Percentiles rank a stretch among this genome's conserved stretches.
These are phyloP conservation scores for Heterodera carotae DNA, from an alignment of 1,140 invertebrate genomes.

Conservation along the genomic window DNA sequence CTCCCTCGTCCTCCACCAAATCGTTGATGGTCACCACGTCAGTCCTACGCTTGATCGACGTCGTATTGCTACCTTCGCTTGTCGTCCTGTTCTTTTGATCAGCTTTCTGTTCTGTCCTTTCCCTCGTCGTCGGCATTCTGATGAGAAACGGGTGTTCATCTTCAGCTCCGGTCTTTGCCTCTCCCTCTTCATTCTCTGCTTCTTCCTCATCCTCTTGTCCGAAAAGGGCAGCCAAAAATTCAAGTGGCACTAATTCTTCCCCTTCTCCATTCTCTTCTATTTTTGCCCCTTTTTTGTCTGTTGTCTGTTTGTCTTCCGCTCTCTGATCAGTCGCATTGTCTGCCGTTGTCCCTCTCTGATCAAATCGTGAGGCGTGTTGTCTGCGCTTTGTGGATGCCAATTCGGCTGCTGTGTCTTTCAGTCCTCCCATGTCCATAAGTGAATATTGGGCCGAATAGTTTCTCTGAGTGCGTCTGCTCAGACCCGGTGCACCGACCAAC, in stretches of 20 bases:
- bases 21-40: slow-evolving; percentile 16
- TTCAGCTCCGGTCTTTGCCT: background rate
- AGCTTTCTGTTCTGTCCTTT: background rate
- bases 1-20: slow-evolving; percentile 22
- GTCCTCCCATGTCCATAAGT: slow-evolving; percentile 23
- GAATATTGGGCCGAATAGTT: slow-evolving; percentile 28
- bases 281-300: background rate
- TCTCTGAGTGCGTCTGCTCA: slow-evolving; percentile 28
- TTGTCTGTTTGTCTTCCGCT: slow-evolving; percentile 11
- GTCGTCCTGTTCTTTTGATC: background rate
- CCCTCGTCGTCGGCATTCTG: slow-evolving; percentile 10
- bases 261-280: background rate
- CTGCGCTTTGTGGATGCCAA: background rate
- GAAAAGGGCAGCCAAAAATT: slow-evolving; percentile 17
- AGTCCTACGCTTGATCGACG: too few species aligned
- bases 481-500: slow-evolving; percentile 38
- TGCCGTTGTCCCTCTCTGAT: slow-evolving; percentile 18
- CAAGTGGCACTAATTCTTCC: slow-evolving; percentile 12
- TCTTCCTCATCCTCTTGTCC: slow-evolving; percentile 23
- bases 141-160: background rate
- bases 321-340: background rate
- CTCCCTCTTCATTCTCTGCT: slow-evolving; percentile 14
- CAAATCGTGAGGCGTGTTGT: slow-evolving; percentile 24
- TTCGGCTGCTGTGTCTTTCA: slow-evolving; percentile 5
- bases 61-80: background rate